A percentile compares a stretch with the other conserved stretches of the same genome.
phyloP scores from a whole-genome alignment of 1,140 invertebrate genomes.

The Chrysomallon squamiferum region DNA sequence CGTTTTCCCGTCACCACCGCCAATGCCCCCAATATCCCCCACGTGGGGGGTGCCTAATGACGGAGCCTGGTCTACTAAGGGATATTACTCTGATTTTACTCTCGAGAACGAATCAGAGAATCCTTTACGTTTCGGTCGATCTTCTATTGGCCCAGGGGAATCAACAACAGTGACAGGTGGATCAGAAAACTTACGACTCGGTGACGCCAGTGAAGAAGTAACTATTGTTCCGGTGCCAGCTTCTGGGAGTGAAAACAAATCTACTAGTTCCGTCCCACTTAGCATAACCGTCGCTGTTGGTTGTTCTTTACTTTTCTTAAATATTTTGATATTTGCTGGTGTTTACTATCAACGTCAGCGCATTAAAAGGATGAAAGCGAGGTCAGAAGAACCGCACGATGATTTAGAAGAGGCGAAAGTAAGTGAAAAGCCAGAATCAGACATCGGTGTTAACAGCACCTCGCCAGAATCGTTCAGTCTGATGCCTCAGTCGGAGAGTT shows the following conservation, averaged over 20 bases:
- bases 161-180: not conserved
- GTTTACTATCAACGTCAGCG: conserved; percentile 93
- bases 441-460: conserved; percentile 8
- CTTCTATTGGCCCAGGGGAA: not conserved
- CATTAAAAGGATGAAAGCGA: conserved; percentile 34
- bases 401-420: conserved; percentile 28
- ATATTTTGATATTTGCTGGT: conserved; percentile 91
- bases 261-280: conserved; percentile 35
- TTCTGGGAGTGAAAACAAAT: not conserved
- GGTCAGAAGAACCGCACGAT: not conserved
- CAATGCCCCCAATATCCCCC: conserved; percentile 38
- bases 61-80: not conserved
- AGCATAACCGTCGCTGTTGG: conserved; percentile 90
- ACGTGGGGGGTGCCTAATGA: conserved; percentile 11
- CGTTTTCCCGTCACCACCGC: conserved; percentile 58
- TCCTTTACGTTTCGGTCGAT: not conserved
- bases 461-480: conserved; percentile 22
- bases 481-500: conserved; percentile 21
- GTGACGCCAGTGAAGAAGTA: not conserved
- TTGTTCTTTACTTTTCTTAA: conserved; percentile 85
- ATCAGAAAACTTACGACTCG: not conserved
- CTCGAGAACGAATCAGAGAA: conserved; percentile 29
- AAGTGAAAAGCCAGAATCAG: conserved; percentile 23
- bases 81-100: conserved; percentile 26
- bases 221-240: not conserved